Conservation (phyloP, 2,113 vertebrate genomes). For the Pangasianodon hypophthalmus region DNA sequence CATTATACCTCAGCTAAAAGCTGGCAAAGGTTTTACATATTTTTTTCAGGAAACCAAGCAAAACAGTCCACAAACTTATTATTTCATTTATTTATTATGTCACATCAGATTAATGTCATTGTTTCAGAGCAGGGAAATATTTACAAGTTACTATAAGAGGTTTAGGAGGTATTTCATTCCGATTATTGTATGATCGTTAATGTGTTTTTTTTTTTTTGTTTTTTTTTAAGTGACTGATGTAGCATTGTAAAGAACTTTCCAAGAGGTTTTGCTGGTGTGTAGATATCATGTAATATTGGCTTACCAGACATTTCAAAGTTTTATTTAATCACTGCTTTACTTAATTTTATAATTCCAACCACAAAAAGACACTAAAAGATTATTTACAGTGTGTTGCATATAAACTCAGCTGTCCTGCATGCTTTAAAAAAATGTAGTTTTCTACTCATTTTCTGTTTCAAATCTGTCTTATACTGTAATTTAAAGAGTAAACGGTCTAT, state of each 20-base stretch:
- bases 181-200: not conserved
- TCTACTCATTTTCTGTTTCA: not conserved
- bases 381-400: not conserved
- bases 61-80: not conserved
- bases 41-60: not conserved
- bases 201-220: not conserved
- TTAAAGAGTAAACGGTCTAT: constrained; percentile 10
- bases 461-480: constrained; percentile 18
- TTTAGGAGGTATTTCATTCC: not conserved
- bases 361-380: not conserved
- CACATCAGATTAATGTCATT: not conserved
- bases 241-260: not conserved
- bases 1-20: constrained; percentile 10
- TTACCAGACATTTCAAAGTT: not conserved
- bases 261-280: not conserved
- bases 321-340: not conserved
- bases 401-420: not conserved
- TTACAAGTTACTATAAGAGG: not conserved
- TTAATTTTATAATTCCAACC: not conserved
- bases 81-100: not conserved
- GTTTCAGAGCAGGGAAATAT: not conserved
- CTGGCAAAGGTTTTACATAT: not conserved
- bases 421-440: constrained; percentile 5
- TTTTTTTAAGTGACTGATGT: not conserved
- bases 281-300: not conserved